phyloP scores from a whole-genome alignment of 2,797 vertebrate genomes.

The Myotis pilosus region DNA sequence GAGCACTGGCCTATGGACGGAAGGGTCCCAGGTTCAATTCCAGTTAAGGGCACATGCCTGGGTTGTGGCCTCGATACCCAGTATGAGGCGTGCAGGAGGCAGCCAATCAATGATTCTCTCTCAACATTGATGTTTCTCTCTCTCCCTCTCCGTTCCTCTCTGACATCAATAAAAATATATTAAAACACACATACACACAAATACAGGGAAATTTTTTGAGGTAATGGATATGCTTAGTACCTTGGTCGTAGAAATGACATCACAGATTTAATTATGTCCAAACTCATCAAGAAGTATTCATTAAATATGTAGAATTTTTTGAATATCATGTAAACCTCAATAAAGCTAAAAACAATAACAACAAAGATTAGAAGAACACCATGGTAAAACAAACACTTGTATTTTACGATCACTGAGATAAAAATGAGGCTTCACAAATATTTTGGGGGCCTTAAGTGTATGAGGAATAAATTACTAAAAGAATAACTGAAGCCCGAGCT shows the following conservation, averaged over 20 bases:
- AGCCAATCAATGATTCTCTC: too few relatives aligned
- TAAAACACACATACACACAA: background rate
- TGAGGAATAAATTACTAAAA: background rate
- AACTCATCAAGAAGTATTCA: background rate
- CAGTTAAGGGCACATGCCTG: too few relatives aligned
- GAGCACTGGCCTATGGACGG: too few relatives aligned
- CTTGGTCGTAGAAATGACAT: background rate
- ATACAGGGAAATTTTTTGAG: background rate
- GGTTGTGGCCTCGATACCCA: too few relatives aligned
- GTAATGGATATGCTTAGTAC: background rate
- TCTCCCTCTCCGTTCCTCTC: too few relatives aligned
- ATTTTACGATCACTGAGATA: background rate
- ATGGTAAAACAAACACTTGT: background rate
- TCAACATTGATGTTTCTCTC: too few relatives aligned
- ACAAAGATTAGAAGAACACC: background rate
- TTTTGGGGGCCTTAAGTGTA: background rate
- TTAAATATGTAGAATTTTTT: slow-evolving; percentile 16
- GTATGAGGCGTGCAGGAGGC: too few relatives aligned
- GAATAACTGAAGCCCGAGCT: background rate
- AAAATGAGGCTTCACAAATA: background rate
- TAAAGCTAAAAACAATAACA: background rate
- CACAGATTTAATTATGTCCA: background rate
- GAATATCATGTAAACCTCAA: background rate
- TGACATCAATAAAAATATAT: too few relatives aligned
- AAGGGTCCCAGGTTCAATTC: too few relatives aligned